Conservation (phyloP, 2,888 invertebrate species). For the Pandemis heparana region DNA sequence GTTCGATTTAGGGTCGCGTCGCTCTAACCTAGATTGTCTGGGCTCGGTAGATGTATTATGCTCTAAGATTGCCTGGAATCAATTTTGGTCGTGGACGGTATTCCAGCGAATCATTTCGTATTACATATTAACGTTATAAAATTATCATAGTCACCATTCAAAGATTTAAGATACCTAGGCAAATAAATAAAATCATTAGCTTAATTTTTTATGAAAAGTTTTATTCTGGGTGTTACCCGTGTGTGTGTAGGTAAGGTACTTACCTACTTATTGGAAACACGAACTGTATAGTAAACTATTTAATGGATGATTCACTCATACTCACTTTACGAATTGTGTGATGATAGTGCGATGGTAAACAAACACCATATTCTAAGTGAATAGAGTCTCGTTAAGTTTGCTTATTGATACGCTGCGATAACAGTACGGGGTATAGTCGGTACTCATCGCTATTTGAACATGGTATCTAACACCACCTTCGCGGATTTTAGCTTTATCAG, state of each 20-base stretch:
- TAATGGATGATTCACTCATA: constrained; percentile 17
- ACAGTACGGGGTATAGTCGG: constrained; percentile 55
- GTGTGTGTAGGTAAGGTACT: no score
- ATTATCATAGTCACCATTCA: not conserved
- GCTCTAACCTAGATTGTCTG: constrained; percentile 83
- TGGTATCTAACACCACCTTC: constrained; percentile 54
- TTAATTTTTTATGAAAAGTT: not conserved
- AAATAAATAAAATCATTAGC: not conserved
- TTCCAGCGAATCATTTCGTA: constrained; percentile 3
- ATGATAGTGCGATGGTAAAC: constrained; percentile 25
- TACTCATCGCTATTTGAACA: constrained; percentile 58
- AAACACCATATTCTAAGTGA: constrained; percentile 25
- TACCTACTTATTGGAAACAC: not conserved
- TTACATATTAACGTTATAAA: not conserved
- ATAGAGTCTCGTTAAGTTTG: constrained; percentile 62
- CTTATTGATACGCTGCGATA: constrained; percentile 72
- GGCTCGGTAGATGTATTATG: constrained; percentile 71
- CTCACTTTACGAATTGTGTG: constrained; percentile 10
- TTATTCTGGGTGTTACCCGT: not conserved
- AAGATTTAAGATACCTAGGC: not conserved
- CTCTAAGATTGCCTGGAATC: constrained; percentile 43
- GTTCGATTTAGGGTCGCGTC: constrained; percentile 81
- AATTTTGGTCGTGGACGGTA: constrained; percentile 28
- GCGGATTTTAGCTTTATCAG: constrained; percentile 61
- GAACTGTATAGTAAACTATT: constrained; percentile 9